Percentiles rank a stretch among this genome's conserved stretches.
These are phyloP conservation scores for Montifringilla adamsi DNA, from an alignment of 2,113 vertebrate genomes.

Conservation along the genomic window DNA sequence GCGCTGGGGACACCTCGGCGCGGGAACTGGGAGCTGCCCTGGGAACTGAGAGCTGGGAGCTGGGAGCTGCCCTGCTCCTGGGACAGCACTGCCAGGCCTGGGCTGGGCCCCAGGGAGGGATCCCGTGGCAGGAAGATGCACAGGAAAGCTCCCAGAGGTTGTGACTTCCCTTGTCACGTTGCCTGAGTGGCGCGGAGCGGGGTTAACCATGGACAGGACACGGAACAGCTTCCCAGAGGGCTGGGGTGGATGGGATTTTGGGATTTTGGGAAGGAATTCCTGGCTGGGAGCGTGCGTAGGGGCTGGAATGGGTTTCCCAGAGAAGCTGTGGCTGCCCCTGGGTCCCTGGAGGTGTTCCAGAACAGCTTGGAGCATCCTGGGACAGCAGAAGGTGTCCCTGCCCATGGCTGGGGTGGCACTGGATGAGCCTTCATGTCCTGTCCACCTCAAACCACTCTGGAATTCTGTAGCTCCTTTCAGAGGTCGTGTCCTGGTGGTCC, in stretches of 20 bases:
- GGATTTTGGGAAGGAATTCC: background rate
- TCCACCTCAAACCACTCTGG: background rate
- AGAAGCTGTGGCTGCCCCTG: background rate
- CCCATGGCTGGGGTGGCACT: background rate
- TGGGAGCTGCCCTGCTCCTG: background rate
- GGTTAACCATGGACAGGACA: accelerated
- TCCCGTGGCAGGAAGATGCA: accelerated
- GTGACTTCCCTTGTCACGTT: accelerated
- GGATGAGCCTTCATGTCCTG: background rate
- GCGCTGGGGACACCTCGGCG: background rate
- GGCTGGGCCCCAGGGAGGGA: background rate
- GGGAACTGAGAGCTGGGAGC: background rate
- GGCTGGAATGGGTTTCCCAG: background rate
- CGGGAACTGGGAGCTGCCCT: background rate
- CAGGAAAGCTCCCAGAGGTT: background rate
- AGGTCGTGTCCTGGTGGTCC: too few species aligned
- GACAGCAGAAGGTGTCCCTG: background rate
- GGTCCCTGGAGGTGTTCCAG: background rate
- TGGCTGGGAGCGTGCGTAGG: background rate
- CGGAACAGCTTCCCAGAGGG: background rate
- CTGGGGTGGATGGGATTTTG: background rate
- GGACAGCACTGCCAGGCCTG: background rate
- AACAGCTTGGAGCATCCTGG: background rate
- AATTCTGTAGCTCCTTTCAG: background rate
- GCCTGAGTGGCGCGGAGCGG: accelerated